phyloP scores from a whole-genome alignment of 2,797 vertebrate genomes.

The Muraenolepis orangiensis region DNA sequence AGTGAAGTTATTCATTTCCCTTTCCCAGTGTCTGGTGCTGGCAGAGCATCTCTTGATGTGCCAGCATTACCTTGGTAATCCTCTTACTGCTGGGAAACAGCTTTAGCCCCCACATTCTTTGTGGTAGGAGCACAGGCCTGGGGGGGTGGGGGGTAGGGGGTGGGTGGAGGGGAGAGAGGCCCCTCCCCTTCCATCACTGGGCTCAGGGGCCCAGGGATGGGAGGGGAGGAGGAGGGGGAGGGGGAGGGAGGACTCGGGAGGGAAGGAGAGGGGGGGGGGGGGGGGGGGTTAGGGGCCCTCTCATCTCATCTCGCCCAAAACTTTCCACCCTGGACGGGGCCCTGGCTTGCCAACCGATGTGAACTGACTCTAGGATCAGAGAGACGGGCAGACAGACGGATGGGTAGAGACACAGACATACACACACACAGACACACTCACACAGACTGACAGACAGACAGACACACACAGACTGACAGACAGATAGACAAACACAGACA shows the following conservation, averaged over 20 bases:
- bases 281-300: constrained; percentile 19
- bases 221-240: constrained; percentile 45
- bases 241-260: constrained; percentile 53
- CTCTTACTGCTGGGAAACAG: constrained; percentile 79
- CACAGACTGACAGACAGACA: too few relatives aligned
- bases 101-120: constrained; percentile 74
- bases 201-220: constrained; percentile 1
- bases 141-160: constrained; percentile 59
- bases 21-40: constrained; percentile 54
- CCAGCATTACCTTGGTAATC: constrained; percentile 76
- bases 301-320: constrained; percentile 59
- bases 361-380: constrained; percentile 61
- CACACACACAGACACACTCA: not conserved
- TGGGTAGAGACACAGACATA: not conserved
- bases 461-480: not conserved
- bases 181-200: too few relatives aligned
- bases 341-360: constrained; percentile 28
- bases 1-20: constrained; percentile 60
- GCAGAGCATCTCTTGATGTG: constrained; percentile 70
- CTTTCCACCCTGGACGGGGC: constrained; percentile 67
- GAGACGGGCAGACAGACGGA: not conserved
- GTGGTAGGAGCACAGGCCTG: constrained; percentile 65
- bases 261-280: constrained; percentile 42
- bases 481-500: not conserved
- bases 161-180: not conserved